These are phyloP conservation scores for Halcyon senegalensis DNA, from an alignment of 2,113 vertebrate species.

Conservation along the genomic window DNA sequence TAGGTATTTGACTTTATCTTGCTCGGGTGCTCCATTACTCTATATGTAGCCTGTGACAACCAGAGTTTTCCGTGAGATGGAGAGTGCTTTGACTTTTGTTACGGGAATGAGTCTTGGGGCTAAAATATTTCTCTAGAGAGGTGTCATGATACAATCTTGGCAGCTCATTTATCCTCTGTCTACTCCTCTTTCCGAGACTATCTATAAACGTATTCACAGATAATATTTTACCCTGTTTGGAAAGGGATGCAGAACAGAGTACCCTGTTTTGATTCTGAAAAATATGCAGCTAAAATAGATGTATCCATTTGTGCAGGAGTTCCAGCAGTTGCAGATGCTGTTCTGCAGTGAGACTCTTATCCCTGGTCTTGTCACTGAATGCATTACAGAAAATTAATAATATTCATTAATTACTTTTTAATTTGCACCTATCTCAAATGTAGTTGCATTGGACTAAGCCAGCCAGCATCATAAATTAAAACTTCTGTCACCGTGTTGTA, in stretches of 20 bases:
- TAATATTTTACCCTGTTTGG: conserved; percentile 1
- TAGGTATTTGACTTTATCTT: conserved; percentile 19
- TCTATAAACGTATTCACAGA: conserved; percentile 10
- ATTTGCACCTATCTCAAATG: not conserved
- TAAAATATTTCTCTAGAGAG: conserved; percentile 47
- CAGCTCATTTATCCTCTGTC: conserved; percentile 41
- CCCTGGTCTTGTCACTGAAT: not conserved
- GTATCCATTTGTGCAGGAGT: not conserved
- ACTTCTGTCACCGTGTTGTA: not conserved
- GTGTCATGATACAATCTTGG: conserved; percentile 18
- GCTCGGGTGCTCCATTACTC: not conserved
- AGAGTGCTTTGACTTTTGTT: not conserved
- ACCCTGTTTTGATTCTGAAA: not conserved
- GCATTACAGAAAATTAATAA: not conserved
- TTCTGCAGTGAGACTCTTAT: not conserved
- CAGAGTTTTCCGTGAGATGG: not conserved
- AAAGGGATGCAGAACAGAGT: not conserved
- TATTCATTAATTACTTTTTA: not conserved
- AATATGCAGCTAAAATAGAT: not conserved
- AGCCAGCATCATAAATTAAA: not conserved
- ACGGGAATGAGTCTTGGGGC: not conserved
- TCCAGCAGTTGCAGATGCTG: not conserved
- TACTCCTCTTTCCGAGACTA: not conserved
- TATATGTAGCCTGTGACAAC: not conserved
- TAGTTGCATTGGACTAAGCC: not conserved